Percentiles rank a stretch among this genome's conserved stretches.
Evolutionary conservation across 1,140 invertebrate species (phyloP).

Genomic region (Drosophila insularis): DNA sequence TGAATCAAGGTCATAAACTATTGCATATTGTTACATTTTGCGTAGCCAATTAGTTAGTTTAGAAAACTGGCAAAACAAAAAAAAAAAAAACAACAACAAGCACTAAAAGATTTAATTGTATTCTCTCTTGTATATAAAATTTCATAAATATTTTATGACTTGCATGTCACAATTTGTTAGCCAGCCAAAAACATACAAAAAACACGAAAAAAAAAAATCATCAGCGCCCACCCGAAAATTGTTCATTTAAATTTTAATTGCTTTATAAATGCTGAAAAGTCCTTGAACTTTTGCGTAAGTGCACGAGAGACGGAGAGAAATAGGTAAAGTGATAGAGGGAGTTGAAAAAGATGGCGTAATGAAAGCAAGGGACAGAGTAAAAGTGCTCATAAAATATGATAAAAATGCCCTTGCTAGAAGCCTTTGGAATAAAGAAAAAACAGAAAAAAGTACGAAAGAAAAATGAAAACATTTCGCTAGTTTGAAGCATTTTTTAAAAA

Average conservation of each 20-base stretch:
- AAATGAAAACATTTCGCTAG: conserved; percentile 57
- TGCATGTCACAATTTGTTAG: conserved; percentile 73
- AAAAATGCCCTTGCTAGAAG: conserved; percentile 62
- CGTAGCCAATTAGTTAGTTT: conserved; percentile 5
- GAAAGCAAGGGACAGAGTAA: not conserved
- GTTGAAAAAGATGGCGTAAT: not conserved
- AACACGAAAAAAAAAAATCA: conserved; percentile 18
- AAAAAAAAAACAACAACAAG: conserved; percentile 8
- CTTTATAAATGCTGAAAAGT: conserved; percentile 82
- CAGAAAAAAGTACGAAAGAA: conserved; percentile 31
- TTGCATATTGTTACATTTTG: not conserved
- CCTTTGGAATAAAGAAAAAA: conserved; percentile 11
- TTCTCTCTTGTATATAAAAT: conserved; percentile 18
- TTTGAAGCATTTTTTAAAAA: conserved; percentile 67
- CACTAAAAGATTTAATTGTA: conserved; percentile 72
- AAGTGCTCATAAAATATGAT: conserved; percentile 49
- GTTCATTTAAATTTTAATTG: conserved; percentile 82
- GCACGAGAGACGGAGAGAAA: conserved; percentile 46
- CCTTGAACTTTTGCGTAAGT: conserved; percentile 79
- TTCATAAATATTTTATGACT: conserved; percentile 77
- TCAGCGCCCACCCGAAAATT: conserved; percentile 53
- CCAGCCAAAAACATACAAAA: conserved; percentile 10
- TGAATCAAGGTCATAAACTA: not conserved
- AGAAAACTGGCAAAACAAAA: conserved; percentile 38
- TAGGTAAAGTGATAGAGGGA: not conserved